Base-by-base conservation (phyloP, 2,113 vertebrate genomes). In the Notothenia coriiceps region DNA sequence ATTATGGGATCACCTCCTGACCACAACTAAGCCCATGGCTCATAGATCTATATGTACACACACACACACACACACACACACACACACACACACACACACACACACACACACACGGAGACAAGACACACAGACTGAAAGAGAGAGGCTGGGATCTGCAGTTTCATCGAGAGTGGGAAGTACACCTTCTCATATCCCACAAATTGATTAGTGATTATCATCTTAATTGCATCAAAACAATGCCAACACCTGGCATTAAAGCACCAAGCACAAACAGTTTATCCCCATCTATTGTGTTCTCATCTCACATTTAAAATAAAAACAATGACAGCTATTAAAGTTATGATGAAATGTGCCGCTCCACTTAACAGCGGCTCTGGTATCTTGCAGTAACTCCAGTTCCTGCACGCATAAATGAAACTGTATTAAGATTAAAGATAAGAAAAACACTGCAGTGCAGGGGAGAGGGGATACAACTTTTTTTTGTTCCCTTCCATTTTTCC, bases 371-470 rank as follows among this genome's bases (percentile, higher is more conserved):
- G 66, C 84, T 84, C 74, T 68, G 72, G 73, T 90, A 85, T 92
- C 76, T 83, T 20, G 43, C 62, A 66, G 76, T 68, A 80, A 74
- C 78, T 84, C 76, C 79, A 72, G 75, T 84, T 81, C 84, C 86
- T 79, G 6, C 44, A 88, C 82, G 81, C 85, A 81, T 11, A 63
- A 87, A 89, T 91, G 57, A 92, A 88, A 92, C 81, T 62, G 84
- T 82, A 84, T 88, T 87, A 88, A 94, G 93, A 95, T 95, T 93
- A 94, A 91, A 84, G 92, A 54, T 49, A 88, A 93, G 93, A 91
- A 93, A 90, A 93, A 68, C 44, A 59, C 89, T 83, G 79, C 54
- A 64, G 80, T 64, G 83, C 52, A 68, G 86, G 79, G 82, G 91
- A 93, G 89, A 87, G 77, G 92, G 0, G 0, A 71, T 80, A 77